Percentiles rank a stretch among this genome's conserved stretches.
Evolutionary conservation across 2,888 invertebrate genomes (phyloP).

Genomic region (Micoletzkya japonica): DNA sequence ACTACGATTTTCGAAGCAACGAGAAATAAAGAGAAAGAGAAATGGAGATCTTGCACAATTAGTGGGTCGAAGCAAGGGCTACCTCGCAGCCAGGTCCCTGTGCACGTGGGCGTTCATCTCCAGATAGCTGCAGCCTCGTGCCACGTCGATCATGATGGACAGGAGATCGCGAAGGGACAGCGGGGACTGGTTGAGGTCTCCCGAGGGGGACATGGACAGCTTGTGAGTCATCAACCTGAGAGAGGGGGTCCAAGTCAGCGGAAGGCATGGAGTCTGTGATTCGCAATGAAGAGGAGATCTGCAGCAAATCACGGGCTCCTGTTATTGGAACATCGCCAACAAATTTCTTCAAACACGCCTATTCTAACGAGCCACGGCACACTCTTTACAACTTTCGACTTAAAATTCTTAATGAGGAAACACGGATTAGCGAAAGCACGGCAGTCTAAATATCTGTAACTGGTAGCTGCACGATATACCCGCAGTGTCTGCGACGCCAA

Average conservation of each 20-base stretch:
- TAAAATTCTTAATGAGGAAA: no score
- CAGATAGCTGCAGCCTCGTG: conserved; percentile 89
- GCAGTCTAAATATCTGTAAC: no score
- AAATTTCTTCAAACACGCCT: no score
- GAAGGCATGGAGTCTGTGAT: not conserved
- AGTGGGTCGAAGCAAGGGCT: not conserved
- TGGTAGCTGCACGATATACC: no score
- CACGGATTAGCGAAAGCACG: no score
- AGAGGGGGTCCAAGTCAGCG: conserved; percentile 1
- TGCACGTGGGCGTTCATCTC: conserved; percentile 97
- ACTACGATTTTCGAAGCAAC: not conserved
- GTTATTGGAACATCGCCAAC: no score
- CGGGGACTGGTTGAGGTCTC: conserved; percentile 34
- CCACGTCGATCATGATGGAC: conserved; percentile 91
- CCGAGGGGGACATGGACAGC: no score
- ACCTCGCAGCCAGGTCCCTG: conserved; percentile 84
- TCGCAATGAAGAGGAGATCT: not conserved
- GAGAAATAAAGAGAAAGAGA: not conserved
- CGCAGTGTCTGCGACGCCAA: no score
- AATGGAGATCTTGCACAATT: not conserved
- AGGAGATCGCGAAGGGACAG: conserved; percentile 82
- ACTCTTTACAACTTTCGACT: no score
- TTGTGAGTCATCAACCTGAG: no score
- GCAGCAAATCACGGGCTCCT: no score
- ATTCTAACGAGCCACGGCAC: no score